These are phyloP conservation scores for Microtus oregoni DNA, from an alignment of 2,113 vertebrate genomes.

Conservation along the genomic window DNA sequence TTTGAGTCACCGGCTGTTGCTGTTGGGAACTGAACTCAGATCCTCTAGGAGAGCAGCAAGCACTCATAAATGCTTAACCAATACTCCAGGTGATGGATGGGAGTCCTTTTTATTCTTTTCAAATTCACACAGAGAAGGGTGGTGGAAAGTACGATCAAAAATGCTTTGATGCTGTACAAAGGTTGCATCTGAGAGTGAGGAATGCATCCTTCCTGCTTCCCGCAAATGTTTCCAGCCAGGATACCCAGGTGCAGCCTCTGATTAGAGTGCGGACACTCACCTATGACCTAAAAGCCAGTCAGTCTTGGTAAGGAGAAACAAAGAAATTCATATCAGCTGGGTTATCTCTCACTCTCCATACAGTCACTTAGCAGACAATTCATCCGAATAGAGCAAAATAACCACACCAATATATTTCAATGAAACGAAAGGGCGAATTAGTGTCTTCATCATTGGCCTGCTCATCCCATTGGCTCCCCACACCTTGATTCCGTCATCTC, in stretches of 20 bases:
- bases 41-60: neutral
- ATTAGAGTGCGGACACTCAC: neutral
- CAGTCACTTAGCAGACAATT: accelerated
- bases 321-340: neutral
- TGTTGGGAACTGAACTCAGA: neutral
- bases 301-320: neutral
- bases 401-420: neutral
- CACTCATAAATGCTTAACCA: neutral
- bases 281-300: neutral
- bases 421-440: neutral
- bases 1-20: neutral
- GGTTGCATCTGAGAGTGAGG: neutral
- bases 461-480: neutral
- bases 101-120: neutral
- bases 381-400: neutral
- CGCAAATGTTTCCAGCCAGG: too few relatives aligned
- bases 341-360: neutral
- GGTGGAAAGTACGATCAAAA: neutral
- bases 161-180: neutral
- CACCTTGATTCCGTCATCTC: neutral
- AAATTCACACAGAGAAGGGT: neutral
- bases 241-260: neutral
- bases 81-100: too few relatives aligned
- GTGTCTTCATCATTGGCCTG: neutral
- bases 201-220: neutral